These are phyloP conservation scores for Brachyhypopomus gauderio DNA, from an alignment of 2,113 vertebrate species.

Conservation along the genomic window DNA sequence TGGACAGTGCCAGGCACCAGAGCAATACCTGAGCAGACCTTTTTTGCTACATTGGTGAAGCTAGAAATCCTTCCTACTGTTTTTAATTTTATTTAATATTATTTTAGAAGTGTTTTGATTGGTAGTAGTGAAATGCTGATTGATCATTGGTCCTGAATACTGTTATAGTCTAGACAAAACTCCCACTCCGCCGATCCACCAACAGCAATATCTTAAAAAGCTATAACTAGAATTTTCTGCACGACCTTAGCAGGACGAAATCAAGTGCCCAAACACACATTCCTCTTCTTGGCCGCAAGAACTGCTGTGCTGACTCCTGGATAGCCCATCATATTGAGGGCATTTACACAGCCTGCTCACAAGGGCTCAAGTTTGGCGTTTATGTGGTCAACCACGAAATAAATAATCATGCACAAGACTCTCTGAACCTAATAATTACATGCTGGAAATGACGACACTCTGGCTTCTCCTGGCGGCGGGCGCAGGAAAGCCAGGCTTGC, in stretches of 20 bases:
- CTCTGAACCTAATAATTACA: slow-evolving; percentile 75
- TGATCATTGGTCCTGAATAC: not conserved
- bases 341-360: slow-evolving; percentile 61
- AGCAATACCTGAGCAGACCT: too few species aligned
- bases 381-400: slow-evolving; percentile 68
- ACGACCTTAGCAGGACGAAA: slow-evolving; percentile 49
- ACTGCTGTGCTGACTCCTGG: slow-evolving; percentile 54
- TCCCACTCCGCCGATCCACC: not conserved
- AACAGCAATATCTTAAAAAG: slow-evolving; percentile 1
- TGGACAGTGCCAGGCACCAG: too few species aligned
- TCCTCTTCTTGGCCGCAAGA: slow-evolving; percentile 54
- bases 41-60: not conserved
- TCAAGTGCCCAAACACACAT: slow-evolving; percentile 52
- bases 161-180: not conserved
- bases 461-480: slow-evolving; percentile 70
- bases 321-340: slow-evolving; percentile 64
- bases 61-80: not conserved
- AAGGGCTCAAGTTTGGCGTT: slow-evolving; percentile 66
- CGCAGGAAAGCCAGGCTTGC: slow-evolving; percentile 47
- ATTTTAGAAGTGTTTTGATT: not conserved
- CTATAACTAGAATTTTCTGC: slow-evolving; percentile 7
- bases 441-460: slow-evolving; percentile 66
- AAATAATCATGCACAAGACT: slow-evolving; percentile 69
- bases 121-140: not conserved
- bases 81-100: not conserved